Conservation (phyloP, 2,888 invertebrate species). For the Spisula subtruncata region DNA sequence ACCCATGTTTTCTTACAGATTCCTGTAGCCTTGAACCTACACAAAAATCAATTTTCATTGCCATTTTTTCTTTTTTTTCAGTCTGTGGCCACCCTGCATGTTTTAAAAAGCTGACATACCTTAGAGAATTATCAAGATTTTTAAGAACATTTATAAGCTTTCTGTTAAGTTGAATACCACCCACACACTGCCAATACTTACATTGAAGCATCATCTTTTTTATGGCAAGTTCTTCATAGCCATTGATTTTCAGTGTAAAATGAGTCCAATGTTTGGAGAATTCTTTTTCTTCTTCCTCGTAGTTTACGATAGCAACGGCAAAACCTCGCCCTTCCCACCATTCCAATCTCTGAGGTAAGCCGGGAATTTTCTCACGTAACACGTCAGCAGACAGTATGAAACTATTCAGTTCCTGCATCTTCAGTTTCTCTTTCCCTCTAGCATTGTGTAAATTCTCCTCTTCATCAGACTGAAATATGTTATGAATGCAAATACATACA, state of each 20-base stretch:
- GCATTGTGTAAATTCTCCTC: slow-evolving; percentile 25
- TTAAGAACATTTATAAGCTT: no score
- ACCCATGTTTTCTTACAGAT: no score
- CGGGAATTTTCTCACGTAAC: slow-evolving; percentile 61
- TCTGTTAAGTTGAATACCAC: no score
- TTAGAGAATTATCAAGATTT: no score
- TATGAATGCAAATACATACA: no score
- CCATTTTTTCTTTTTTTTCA: no score
- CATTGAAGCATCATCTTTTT: slow-evolving; percentile 73
- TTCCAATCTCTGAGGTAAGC: slow-evolving; percentile 71
- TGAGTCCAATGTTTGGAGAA: slow-evolving; percentile 70
- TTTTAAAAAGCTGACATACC: no score
- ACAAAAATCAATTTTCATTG: no score
- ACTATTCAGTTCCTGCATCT: slow-evolving; percentile 37
- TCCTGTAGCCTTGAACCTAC: no score
- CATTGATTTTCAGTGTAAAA: slow-evolving; percentile 73
- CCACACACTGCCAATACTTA: slow-evolving; percentile 52
- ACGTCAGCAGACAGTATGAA: slow-evolving; percentile 59
- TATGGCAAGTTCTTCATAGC: slow-evolving; percentile 67
- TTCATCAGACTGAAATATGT: slow-evolving; percentile 45
- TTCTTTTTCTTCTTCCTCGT: slow-evolving; percentile 71
- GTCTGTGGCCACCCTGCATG: no score
- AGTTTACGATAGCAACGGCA: slow-evolving; percentile 72
- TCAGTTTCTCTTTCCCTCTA: slow-evolving; percentile 42
- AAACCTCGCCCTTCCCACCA: slow-evolving; percentile 76